Percentiles rank a stretch among this genome's conserved stretches.
phyloP scores from a whole-genome alignment of 2,888 invertebrate species.

The Caenorhabditis sp. region DNA sequence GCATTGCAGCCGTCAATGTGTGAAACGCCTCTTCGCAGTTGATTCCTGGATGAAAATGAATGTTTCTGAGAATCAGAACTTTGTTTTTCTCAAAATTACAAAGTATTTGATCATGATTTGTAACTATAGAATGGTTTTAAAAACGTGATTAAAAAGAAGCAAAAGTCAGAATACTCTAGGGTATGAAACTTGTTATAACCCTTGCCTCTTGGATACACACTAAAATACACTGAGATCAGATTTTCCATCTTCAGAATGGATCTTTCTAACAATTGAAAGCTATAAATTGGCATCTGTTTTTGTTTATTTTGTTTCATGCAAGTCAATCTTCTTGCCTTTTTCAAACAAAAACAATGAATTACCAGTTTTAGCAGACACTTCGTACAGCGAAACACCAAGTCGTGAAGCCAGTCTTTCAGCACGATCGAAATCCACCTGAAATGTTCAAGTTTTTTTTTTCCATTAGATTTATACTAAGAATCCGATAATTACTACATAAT shows the following conservation, averaged over 20 bases:
- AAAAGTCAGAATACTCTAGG: background rate
- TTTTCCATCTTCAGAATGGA: too few relatives aligned
- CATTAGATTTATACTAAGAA: constrained; percentile 23
- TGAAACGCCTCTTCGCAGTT: constrained; percentile 54
- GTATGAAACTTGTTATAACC: too few relatives aligned
- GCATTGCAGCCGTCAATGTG: constrained; percentile 82
- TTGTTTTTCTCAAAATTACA: too few relatives aligned
- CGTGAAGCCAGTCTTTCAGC: constrained; percentile 81
- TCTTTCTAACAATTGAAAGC: too few relatives aligned
- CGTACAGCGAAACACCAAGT: constrained; percentile 83
- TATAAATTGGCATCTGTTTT: too few relatives aligned
- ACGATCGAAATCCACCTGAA: constrained; percentile 81
- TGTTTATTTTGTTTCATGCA: background rate
- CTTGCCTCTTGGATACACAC: too few relatives aligned
- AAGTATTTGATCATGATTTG: too few relatives aligned
- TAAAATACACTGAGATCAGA: too few relatives aligned
- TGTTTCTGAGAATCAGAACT: background rate
- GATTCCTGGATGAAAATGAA: constrained; percentile 14
- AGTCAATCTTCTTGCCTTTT: background rate
- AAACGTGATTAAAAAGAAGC: too few relatives aligned
- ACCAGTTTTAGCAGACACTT: constrained; percentile 83
- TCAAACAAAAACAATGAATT: constrained; percentile 1
- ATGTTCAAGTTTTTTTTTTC: constrained; percentile 25
- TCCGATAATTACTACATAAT: constrained; percentile 64
- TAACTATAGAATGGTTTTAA: background rate